These are phyloP conservation scores for Eurypyga helias DNA, from an alignment of 2,113 vertebrate genomes.

Conservation along the genomic window DNA sequence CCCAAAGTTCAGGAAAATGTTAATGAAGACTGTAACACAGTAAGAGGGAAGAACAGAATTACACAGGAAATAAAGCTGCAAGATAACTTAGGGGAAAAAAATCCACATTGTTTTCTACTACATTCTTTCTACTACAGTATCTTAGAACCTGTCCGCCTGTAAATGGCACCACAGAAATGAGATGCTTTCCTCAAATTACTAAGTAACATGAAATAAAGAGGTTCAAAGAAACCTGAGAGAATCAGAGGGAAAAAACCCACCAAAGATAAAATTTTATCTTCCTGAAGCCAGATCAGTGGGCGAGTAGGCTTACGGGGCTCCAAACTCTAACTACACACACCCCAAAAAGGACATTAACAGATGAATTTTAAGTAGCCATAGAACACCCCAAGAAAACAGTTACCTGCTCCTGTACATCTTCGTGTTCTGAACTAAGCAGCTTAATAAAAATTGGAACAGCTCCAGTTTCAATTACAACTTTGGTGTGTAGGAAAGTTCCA, in stretches of 20 bases:
- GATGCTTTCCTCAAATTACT: not conserved
- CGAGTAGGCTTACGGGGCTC: not conserved
- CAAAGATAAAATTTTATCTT: not conserved
- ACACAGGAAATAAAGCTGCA: not conserved
- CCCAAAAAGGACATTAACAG: not conserved
- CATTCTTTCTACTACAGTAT: not conserved
- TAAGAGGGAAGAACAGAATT: not conserved
- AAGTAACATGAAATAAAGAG: not conserved
- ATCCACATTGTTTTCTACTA: not conserved
- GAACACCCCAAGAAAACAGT: constrained; percentile 11
- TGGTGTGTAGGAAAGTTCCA: constrained; percentile 91
- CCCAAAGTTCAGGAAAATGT: not conserved
- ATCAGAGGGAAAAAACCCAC: not conserved
- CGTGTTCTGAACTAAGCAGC: constrained; percentile 89
- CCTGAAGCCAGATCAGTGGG: not conserved
- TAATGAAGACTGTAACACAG: not conserved
- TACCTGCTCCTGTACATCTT: constrained; percentile 95
- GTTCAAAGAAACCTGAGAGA: not conserved
- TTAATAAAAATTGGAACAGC: constrained; percentile 94
- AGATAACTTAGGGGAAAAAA: not conserved
- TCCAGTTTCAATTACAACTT: constrained; percentile 93
- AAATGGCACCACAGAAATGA: not conserved
- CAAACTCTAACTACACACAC: not conserved
- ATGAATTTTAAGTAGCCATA: not conserved
- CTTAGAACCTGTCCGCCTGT: not conserved